Conservation (phyloP, 2,797 vertebrate genomes). For the Leptoclinus maculatus region DNA sequence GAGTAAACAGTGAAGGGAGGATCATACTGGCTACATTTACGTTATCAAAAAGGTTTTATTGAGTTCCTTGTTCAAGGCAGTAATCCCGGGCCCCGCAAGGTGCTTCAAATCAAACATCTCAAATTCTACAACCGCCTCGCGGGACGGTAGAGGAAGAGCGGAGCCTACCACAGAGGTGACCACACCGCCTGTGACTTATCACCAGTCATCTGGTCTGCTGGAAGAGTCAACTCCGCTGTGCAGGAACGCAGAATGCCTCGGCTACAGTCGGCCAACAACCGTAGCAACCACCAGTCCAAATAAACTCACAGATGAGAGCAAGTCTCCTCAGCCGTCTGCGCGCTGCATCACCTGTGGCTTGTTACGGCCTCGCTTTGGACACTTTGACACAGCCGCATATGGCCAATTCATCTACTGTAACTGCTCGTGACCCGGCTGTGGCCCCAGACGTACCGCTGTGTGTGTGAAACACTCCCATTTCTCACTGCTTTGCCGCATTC, state of each 20-base stretch:
- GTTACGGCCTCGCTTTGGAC: conserved; percentile 35
- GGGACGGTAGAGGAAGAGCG: conserved; percentile 59
- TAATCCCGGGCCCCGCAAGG: conserved; percentile 46
- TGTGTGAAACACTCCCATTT: conserved; percentile 64
- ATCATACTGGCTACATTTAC: conserved; percentile 48
- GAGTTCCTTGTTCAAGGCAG: conserved; percentile 40
- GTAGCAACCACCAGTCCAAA: conserved; percentile 36
- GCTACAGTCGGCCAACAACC: conserved; percentile 33
- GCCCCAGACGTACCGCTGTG: conserved; percentile 60
- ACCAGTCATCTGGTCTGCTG: conserved; percentile 66
- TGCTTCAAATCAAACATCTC: conserved; percentile 66
- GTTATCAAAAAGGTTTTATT: conserved; percentile 41
- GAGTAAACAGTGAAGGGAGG: conserved; percentile 14
- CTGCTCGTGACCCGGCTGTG: conserved; percentile 59
- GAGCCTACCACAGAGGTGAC: conserved; percentile 68
- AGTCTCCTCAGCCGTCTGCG: conserved; percentile 22
- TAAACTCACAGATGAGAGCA: conserved; percentile 47
- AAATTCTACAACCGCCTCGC: conserved; percentile 69
- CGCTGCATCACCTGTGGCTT: conserved; percentile 39
- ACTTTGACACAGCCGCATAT: conserved; percentile 45
- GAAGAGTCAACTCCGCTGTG: conserved; percentile 53
- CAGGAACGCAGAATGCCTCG: conserved; percentile 65
- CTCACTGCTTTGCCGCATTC: conserved; percentile 64
- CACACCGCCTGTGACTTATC: conserved; percentile 76
- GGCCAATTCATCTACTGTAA: conserved; percentile 49